phyloP scores from a whole-genome alignment of 2,797 vertebrate genomes.

The Takifugu ocellatus region DNA sequence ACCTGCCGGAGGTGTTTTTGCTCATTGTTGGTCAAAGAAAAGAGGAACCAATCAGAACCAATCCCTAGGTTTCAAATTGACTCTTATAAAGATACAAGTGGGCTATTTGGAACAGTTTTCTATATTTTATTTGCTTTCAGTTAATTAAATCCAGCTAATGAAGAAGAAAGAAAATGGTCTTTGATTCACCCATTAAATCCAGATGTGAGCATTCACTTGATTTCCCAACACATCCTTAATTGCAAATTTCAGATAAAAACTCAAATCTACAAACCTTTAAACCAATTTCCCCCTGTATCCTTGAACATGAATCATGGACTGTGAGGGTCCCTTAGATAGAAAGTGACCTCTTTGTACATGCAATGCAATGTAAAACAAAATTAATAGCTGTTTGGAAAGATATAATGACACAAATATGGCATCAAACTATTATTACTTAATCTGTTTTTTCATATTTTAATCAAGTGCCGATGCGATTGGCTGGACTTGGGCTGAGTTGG shows the following conservation, averaged over 20 bases:
- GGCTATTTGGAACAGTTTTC: not conserved
- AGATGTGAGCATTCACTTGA: conserved; percentile 3
- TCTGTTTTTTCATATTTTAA: conserved; percentile 34
- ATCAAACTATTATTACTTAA: not conserved
- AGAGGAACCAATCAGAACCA: not conserved
- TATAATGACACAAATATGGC: too few species aligned
- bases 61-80: not conserved
- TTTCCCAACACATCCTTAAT: too few species aligned
- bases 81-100: not conserved
- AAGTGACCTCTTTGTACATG: too few species aligned
- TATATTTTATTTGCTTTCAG: conserved; percentile 32
- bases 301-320: too few species aligned
- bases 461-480: conserved; percentile 22
- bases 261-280: not conserved
- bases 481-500: conserved; percentile 36
- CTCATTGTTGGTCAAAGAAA: conserved; percentile 1
- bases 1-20: conserved; percentile 6
- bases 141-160: conserved; percentile 31
- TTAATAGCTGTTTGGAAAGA: too few species aligned
- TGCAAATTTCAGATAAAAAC: too few species aligned
- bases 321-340: too few species aligned
- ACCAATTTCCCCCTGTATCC: too few species aligned
- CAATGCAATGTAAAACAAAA: too few species aligned
- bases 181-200: conserved; percentile 30
- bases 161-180: not conserved